Conservation (phyloP, 2,888 invertebrate species). For the Oegoconia quadripuncta region DNA sequence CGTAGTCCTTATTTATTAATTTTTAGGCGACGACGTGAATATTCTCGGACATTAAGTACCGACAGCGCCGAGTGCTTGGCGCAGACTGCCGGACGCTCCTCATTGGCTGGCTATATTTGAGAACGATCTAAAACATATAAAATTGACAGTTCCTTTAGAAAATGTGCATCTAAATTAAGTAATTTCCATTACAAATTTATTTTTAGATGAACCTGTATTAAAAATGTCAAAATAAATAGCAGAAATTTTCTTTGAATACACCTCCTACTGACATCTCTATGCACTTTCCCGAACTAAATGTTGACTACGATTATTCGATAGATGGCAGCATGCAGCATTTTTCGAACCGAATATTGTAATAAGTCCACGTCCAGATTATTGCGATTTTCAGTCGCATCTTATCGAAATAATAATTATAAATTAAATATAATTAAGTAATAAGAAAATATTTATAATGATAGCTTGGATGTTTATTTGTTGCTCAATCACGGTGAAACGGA, state of each 20-base stretch:
- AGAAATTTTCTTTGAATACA: background rate
- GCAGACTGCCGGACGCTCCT: slow-evolving; percentile 46
- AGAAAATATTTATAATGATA: no score
- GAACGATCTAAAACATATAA: no score
- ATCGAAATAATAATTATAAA: background rate
- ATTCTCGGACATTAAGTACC: slow-evolving; percentile 28
- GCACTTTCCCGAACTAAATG: slow-evolving; percentile 11
- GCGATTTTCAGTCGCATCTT: background rate
- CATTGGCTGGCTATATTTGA: slow-evolving; percentile 6
- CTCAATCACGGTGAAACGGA: no score
- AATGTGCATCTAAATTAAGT: no score
- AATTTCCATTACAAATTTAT: background rate
- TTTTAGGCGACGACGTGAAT: slow-evolving; percentile 32
- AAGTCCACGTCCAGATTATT: background rate
- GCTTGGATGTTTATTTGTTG: no score
- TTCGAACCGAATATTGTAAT: background rate
- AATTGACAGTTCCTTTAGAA: no score
- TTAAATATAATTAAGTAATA: no score
- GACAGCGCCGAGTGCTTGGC: slow-evolving; percentile 48
- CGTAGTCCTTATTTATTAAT: slow-evolving; percentile 31
- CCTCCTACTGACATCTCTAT: slow-evolving; percentile 14
- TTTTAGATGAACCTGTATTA: background rate
- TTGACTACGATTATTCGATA: slow-evolving; percentile 6
- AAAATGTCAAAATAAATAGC: background rate
- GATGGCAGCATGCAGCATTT: slow-evolving; percentile 16